phyloP scores from a whole-genome alignment of 2,113 vertebrate genomes.

The Rhodinocichla rosea region DNA sequence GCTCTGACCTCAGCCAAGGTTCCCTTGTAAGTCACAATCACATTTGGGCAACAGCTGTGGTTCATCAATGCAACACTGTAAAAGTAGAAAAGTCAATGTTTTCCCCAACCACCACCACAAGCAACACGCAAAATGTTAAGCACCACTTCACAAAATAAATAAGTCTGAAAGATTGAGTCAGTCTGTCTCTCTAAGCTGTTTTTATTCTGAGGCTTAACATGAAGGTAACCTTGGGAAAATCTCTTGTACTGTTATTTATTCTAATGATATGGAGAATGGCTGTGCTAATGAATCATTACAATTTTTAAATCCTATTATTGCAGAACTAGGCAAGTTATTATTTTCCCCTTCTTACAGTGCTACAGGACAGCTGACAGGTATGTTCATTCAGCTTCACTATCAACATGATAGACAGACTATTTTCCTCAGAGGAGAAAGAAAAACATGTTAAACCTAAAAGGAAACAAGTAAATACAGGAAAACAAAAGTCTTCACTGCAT shows the following conservation, averaged over 20 bases:
- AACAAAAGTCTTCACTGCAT: not conserved
- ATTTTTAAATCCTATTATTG: not conserved
- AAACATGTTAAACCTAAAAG: not conserved
- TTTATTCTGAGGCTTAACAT: not conserved
- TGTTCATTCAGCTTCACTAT: not conserved
- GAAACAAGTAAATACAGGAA: not conserved
- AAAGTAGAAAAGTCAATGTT: not conserved
- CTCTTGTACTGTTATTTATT: not conserved
- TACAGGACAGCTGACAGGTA: not conserved
- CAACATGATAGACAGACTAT: not conserved
- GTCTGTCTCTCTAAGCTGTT: not conserved
- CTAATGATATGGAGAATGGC: not conserved
- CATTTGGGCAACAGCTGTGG: constrained; percentile 94
- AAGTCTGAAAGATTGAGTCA: not conserved
- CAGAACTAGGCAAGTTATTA: not conserved
- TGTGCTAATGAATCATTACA: not conserved
- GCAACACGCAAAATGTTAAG: not conserved
- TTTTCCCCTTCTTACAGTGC: not conserved
- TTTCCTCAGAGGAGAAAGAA: not conserved
- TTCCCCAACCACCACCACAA: not conserved
- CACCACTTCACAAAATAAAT: not conserved
- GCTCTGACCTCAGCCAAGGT: constrained; percentile 88
- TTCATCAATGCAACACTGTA: constrained; percentile 91
- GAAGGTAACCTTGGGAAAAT: constrained; percentile 11
- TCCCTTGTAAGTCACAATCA: constrained; percentile 91